Evolutionary conservation across 2,113 vertebrate genomes (phyloP).

Genomic region (Callorhinus ursinus): DNA sequence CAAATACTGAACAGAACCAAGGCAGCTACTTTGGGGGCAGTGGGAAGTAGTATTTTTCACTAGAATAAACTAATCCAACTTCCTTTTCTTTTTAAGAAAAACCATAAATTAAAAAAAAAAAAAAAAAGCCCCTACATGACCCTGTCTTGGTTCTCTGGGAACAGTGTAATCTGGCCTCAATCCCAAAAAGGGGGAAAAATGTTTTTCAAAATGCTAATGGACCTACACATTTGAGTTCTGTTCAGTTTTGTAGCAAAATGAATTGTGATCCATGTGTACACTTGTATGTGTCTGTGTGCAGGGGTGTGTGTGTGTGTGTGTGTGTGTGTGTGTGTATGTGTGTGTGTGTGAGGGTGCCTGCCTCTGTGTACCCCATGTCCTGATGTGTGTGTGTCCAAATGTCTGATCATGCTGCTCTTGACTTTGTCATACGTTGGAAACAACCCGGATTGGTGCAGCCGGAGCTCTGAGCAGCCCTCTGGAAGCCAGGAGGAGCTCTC

Average conservation of each 20-base stretch:
- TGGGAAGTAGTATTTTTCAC: not conserved
- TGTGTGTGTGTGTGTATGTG: not conserved
- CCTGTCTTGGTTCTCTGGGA: not conserved
- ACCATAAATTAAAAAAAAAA: conserved; percentile 30
- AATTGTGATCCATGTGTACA: not conserved
- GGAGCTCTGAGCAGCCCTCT: not conserved
- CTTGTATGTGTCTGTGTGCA: not conserved
- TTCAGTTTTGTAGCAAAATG: not conserved
- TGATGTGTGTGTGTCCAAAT: not conserved
- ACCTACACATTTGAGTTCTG: not conserved
- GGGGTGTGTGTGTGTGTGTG: not conserved
- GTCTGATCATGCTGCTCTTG: not conserved
- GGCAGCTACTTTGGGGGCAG: not conserved
- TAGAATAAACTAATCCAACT: conserved; percentile 40
- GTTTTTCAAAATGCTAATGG: conserved; percentile 23
- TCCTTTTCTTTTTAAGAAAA: conserved; percentile 64
- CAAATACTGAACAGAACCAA: not conserved
- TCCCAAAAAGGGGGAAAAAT: not conserved
- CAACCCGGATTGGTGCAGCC: not conserved
- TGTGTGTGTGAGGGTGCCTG: not conserved
- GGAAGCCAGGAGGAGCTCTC: not conserved
- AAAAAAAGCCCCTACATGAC: not conserved
- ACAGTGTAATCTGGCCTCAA: not conserved
- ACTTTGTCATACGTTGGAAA: not conserved
- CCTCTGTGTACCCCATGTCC: not conserved